Evolutionary conservation across 2,113 vertebrate genomes (phyloP).

Genomic region (Aviceda subcristata): DNA sequence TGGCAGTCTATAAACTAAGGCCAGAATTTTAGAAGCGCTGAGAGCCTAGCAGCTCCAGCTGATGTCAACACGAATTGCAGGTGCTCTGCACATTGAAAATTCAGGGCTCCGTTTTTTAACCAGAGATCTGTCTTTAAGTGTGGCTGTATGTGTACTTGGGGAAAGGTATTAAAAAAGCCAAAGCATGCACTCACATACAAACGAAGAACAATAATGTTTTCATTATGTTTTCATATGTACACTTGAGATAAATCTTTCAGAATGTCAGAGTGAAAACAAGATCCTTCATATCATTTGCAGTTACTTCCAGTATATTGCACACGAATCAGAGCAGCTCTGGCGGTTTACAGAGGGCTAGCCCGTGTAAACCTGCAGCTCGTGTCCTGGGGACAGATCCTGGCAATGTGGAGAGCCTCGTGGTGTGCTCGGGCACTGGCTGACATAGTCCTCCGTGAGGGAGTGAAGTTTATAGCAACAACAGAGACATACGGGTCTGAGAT

Average conservation of each 20-base stretch:
- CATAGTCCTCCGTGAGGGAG: background rate
- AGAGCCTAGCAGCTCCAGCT: background rate
- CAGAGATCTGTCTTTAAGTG: background rate
- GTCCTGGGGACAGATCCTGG: background rate
- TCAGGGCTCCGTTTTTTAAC: background rate
- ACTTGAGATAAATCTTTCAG: background rate
- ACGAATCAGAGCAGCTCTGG: background rate
- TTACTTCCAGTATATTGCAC: background rate
- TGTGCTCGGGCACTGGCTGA: background rate
- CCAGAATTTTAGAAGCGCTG: background rate
- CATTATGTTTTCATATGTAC: background rate
- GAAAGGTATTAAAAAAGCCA: background rate
- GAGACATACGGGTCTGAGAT: background rate
- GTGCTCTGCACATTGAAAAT: background rate
- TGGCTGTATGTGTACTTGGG: background rate
- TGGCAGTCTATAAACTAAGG: slow-evolving; percentile 5
- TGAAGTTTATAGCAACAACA: background rate
- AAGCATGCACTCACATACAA: background rate
- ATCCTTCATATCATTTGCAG: background rate
- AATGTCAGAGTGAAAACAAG: background rate
- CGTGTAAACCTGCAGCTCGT: background rate
- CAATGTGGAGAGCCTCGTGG: background rate
- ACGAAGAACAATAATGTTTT: background rate
- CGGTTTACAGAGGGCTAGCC: background rate
- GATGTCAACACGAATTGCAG: background rate